phyloP scores from a whole-genome alignment of 2,888 invertebrate genomes.

The Ochropacha duplaris region DNA sequence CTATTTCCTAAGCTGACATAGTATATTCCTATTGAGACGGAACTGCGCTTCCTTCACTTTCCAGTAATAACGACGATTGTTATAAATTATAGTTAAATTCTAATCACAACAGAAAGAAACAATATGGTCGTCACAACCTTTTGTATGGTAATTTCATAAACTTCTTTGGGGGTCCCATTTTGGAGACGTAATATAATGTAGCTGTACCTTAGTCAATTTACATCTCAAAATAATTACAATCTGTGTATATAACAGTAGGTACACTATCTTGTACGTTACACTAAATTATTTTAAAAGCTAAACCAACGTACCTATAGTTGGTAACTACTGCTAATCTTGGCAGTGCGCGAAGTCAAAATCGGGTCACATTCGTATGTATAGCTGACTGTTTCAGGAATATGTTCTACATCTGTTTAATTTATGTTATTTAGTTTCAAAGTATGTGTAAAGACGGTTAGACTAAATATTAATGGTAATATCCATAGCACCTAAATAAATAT shows the following conservation, averaged over 20 bases:
- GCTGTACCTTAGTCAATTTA: not conserved
- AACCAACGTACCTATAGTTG: conserved; percentile 28
- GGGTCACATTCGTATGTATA: conserved; percentile 58
- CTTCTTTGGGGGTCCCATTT: not conserved
- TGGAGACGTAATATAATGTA: not conserved
- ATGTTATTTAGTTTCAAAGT: not conserved
- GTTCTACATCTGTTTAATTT: conserved; percentile 35
- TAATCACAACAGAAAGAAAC: not conserved
- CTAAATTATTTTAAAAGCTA: conserved; percentile 29
- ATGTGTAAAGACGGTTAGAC: not conserved
- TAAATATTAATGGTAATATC: not conserved
- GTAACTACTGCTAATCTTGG: conserved; percentile 59
- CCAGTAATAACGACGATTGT: too few species aligned
- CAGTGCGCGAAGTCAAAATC: conserved; percentile 55
- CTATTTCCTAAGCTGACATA: conserved; percentile 37
- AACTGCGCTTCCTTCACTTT: conserved; percentile 68
- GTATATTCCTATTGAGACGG: conserved; percentile 50
- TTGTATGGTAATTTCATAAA: not conserved
- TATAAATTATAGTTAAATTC: not conserved
- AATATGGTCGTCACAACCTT: not conserved
- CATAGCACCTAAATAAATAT: conserved; percentile 13
- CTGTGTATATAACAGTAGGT: too few species aligned
- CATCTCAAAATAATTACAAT: too few species aligned
- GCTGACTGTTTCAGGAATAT: conserved; percentile 39
- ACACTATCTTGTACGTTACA: conserved; percentile 3